phyloP scores from a whole-genome alignment of 2,888 invertebrate genomes.

The Balanococcus diminutus region DNA sequence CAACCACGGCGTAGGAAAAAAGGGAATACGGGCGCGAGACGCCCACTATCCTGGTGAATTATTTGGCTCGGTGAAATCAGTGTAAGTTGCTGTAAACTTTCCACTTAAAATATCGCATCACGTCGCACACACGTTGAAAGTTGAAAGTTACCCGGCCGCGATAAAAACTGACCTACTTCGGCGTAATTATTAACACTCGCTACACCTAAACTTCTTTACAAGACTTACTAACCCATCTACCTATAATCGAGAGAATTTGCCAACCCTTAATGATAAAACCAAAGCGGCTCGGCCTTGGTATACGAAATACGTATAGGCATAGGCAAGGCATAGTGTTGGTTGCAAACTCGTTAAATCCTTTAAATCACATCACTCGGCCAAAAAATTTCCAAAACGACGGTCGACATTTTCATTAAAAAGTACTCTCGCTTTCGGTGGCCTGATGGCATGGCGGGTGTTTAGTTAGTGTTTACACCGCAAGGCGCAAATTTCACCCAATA shows the following conservation, averaged over 20 bases:
- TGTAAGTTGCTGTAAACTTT: neutral
- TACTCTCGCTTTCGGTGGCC: neutral
- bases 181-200: constrained; percentile 3
- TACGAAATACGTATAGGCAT: neutral
- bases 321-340: neutral
- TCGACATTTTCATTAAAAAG: constrained; percentile 22
- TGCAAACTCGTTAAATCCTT: constrained; percentile 11
- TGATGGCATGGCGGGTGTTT: too few species aligned
- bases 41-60: neutral
- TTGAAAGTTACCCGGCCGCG: neutral
- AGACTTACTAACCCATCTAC: constrained; percentile 19
- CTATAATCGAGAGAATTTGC: constrained; percentile 13
- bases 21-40: neutral
- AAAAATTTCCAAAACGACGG: constrained; percentile 16
- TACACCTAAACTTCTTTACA: constrained; percentile 11
- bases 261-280: constrained; percentile 22
- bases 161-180: constrained; percentile 15
- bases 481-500: neutral
- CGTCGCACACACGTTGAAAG: neutral
- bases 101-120: neutral
- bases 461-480: neutral
- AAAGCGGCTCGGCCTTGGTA: neutral
- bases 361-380: constrained; percentile 23
- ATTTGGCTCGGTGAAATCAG: neutral
- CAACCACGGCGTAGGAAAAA: neutral